phyloP scores from a whole-genome alignment of 1,140 invertebrate species.

The Pseudoatta argentina region DNA sequence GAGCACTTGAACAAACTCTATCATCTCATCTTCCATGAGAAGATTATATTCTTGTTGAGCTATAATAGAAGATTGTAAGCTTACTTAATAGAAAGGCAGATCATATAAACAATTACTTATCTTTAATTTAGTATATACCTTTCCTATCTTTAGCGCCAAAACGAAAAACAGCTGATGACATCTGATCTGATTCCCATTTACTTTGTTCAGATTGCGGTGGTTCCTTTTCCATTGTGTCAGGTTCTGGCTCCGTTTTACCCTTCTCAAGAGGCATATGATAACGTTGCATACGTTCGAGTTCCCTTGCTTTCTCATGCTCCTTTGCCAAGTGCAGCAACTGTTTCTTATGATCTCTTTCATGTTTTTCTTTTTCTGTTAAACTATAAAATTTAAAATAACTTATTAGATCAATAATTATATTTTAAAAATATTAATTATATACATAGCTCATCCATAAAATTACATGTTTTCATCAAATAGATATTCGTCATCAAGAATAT shows the following conservation, averaged over 20 bases:
- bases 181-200: conserved; percentile 99
- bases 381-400: conserved; percentile 83
- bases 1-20: conserved; percentile 98
- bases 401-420: conserved; percentile 17
- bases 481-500: conserved; percentile 98
- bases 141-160: conserved; percentile 97
- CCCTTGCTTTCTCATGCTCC: conserved; percentile 97
- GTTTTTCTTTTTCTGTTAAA: conserved; percentile 94
- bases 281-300: conserved; percentile 96
- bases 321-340: conserved; percentile 96
- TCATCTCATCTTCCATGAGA: conserved; percentile 98
- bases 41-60: conserved; percentile 96
- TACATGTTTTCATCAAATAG: conserved; percentile 96
- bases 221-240: conserved; percentile 93
- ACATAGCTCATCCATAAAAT: conserved; percentile 79
- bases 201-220: conserved; percentile 97
- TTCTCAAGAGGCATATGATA: conserved; percentile 96
- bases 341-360: conserved; percentile 96
- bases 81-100: conserved; percentile 29
- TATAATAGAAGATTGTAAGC: conserved; percentile 74
- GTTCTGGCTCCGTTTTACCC: conserved; percentile 86
- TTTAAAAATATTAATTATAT: conserved; percentile 4
- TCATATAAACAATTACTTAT: conserved; percentile 15
- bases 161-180: conserved; percentile 95
- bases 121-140: conserved; percentile 73